Conservation (phyloP, 2,888 invertebrate genomes). For the Acrobasis repandana region DNA sequence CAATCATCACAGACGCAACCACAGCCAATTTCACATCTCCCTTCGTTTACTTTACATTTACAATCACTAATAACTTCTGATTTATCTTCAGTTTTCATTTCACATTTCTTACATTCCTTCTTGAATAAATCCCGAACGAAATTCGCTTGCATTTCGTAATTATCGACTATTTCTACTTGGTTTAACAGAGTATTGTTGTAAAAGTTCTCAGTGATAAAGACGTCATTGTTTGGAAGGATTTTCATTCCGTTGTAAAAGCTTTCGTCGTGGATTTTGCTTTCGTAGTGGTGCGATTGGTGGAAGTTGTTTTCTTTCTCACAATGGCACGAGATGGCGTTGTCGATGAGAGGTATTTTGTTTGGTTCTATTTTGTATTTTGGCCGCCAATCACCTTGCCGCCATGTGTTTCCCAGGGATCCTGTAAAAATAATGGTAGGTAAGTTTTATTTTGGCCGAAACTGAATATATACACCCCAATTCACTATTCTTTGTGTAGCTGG, state of each 20-base stretch:
- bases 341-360: slow-evolving; percentile 53
- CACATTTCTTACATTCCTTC: slow-evolving; percentile 32
- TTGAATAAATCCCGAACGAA: slow-evolving; percentile 69
- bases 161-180: slow-evolving; percentile 51
- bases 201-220: slow-evolving; percentile 65
- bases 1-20: slow-evolving; percentile 72
- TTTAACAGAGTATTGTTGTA: slow-evolving; percentile 60
- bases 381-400: slow-evolving; percentile 90
- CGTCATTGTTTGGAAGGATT: slow-evolving; percentile 56
- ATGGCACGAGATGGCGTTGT: slow-evolving; percentile 48
- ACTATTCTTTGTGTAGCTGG: too few species aligned
- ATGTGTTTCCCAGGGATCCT: slow-evolving; percentile 90
- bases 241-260: slow-evolving; percentile 44
- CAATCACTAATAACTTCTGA: slow-evolving; percentile 30
- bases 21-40: slow-evolving; percentile 59
- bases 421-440: slow-evolving; percentile 25
- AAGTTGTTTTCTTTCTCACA: slow-evolving; percentile 38
- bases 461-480: too few species aligned
- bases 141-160: slow-evolving; percentile 65
- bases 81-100: slow-evolving; percentile 14
- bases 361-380: slow-evolving; percentile 64
- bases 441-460: too few species aligned
- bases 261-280: slow-evolving; percentile 46
- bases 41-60: slow-evolving; percentile 39
- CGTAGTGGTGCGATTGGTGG: slow-evolving; percentile 32